Conservation (phyloP, 1,140 invertebrate genomes). For the Thaumetopoea pityocampa region DNA sequence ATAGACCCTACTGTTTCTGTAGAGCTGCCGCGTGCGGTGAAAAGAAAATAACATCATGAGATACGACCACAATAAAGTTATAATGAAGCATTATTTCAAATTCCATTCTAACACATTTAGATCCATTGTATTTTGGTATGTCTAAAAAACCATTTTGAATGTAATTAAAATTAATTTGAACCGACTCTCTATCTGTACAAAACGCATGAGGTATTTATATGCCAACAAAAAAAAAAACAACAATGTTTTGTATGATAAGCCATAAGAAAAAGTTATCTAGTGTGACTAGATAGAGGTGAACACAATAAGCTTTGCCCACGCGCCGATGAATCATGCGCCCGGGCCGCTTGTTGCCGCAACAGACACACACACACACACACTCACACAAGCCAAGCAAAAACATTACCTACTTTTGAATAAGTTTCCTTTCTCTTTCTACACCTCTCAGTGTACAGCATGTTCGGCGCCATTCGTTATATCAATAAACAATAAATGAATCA, state of each 20-base stretch:
- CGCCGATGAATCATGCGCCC: slow-evolving; percentile 55
- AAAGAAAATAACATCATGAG: slow-evolving; percentile 41
- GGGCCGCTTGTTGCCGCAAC: slow-evolving; percentile 37
- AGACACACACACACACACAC: slow-evolving; percentile 35
- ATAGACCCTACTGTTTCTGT: slow-evolving; percentile 17
- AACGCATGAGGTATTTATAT: slow-evolving; percentile 13
- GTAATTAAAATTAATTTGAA: too few relatives aligned
- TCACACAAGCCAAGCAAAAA: slow-evolving; percentile 65
- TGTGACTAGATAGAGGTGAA: slow-evolving; percentile 49
- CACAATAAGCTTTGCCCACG: slow-evolving; percentile 68
- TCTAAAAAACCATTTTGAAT: too few relatives aligned
- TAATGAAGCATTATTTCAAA: slow-evolving; percentile 41
- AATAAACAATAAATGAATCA: slow-evolving; percentile 33
- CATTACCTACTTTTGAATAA: slow-evolving; percentile 75
- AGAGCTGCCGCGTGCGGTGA: slow-evolving; percentile 21
- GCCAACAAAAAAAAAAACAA: slow-evolving; percentile 24
- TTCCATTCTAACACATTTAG: slow-evolving; percentile 26
- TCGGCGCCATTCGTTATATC: slow-evolving; percentile 48
- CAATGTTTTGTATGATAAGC: slow-evolving; percentile 29
- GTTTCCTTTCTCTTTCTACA: slow-evolving; percentile 75
- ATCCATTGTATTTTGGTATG: slow-evolving; percentile 30
- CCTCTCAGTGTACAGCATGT: slow-evolving; percentile 41
- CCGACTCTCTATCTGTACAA: too few relatives aligned
- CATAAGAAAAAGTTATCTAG: slow-evolving; percentile 54
- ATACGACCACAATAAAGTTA: slow-evolving; percentile 39